Conservation (phyloP, 2,888 invertebrate genomes). For the Epirrhoe tristata region DNA sequence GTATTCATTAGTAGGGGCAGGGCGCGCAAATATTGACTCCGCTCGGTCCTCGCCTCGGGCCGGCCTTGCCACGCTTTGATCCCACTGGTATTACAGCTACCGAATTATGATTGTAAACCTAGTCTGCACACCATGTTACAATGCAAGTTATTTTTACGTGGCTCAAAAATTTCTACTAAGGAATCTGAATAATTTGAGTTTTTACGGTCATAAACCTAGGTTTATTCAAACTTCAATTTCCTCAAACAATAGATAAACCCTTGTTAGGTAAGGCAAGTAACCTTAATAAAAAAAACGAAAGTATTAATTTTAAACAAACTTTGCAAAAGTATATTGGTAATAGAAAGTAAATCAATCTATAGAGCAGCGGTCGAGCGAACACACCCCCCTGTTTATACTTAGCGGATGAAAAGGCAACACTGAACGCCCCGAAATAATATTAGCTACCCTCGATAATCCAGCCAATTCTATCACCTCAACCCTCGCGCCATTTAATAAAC, state of each 20-base stretch:
- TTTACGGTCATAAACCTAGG: no score
- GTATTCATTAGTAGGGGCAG: conserved; percentile 84
- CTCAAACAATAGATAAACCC: background rate
- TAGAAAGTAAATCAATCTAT: conserved; percentile 80
- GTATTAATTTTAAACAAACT: conserved; percentile 45
- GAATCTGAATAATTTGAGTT: no score
- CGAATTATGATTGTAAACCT: conserved; percentile 37
- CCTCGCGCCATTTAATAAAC: conserved; percentile 51
- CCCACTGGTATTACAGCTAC: conserved; percentile 39
- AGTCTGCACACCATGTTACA: conserved; percentile 9
- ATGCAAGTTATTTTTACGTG: conserved; percentile 4
- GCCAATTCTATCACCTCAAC: conserved; percentile 67
- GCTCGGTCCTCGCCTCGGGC: conserved; percentile 63
- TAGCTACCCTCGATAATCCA: conserved; percentile 83
- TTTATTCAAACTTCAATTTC: no score
- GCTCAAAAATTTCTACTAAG: no score
- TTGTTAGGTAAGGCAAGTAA: background rate
- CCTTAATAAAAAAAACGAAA: background rate
- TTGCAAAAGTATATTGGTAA: conserved; percentile 56
- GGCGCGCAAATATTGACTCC: conserved; percentile 82
- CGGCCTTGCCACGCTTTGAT: conserved; percentile 48
- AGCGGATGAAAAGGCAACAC: conserved; percentile 85
- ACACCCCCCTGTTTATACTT: conserved; percentile 85
- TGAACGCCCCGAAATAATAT: conserved; percentile 84
- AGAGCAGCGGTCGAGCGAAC: conserved; percentile 74